Evolutionary conservation across 2,888 invertebrate genomes (phyloP).

Genomic region (Perdita meconis): DNA sequence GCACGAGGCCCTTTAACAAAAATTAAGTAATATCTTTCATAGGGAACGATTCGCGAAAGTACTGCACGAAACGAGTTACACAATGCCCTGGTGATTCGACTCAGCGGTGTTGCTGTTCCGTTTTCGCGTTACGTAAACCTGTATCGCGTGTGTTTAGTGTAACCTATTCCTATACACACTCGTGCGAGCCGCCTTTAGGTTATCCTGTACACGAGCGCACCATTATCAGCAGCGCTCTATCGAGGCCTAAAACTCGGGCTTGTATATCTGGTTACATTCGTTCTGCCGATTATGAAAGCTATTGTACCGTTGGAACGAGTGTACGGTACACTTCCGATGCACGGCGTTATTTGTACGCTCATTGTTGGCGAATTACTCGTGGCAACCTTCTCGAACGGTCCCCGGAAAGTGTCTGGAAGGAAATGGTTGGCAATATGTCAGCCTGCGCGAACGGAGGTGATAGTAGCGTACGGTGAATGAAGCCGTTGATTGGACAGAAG

Average conservation of each 20-base stretch:
- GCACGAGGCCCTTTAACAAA: constrained; percentile 43
- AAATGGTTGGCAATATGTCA: constrained; percentile 46
- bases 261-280: constrained; percentile 53
- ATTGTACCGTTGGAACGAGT: constrained; percentile 45
- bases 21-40: constrained; percentile 57
- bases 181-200: constrained; percentile 19
- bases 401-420: constrained; percentile 39
- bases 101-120: constrained; percentile 20
- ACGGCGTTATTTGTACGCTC: constrained; percentile 44
- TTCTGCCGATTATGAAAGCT: constrained; percentile 54
- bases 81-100: constrained; percentile 59
- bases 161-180: constrained; percentile 49
- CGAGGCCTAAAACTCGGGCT: constrained; percentile 42
- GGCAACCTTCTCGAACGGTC: constrained; percentile 43
- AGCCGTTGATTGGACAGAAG: constrained; percentile 43
- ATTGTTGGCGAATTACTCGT: constrained; percentile 54
- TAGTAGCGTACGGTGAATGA: constrained; percentile 41
- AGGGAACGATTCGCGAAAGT: constrained; percentile 5
- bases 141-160: constrained; percentile 35
- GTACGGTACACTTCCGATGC: constrained; percentile 14
- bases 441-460: constrained; percentile 13
- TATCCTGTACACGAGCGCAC: not conserved
- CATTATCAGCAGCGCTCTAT: constrained; percentile 49
- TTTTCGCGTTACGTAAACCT: constrained; percentile 61
- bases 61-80: constrained; percentile 37